phyloP scores from a whole-genome alignment of 2,888 invertebrate genomes.

The Pristionchus arcanus region DNA sequence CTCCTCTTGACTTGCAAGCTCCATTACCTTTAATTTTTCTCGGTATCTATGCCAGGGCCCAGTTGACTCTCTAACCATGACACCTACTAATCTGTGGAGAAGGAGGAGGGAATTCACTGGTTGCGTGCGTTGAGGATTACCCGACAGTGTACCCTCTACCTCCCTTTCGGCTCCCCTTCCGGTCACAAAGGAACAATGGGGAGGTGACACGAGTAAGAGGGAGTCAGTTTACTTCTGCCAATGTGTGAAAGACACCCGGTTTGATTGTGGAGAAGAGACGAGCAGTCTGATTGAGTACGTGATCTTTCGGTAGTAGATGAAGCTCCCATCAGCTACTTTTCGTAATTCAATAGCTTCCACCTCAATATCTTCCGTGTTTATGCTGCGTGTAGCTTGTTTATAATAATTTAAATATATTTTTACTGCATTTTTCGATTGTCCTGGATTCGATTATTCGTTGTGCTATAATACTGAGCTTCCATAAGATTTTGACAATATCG shows the following conservation, averaged over 20 bases:
- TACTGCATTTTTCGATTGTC: too few relatives aligned
- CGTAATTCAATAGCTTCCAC: too few relatives aligned
- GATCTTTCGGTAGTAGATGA: too few relatives aligned
- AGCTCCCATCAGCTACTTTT: too few relatives aligned
- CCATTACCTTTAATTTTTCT: neutral
- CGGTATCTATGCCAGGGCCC: neutral
- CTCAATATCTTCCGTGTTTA: too few relatives aligned
- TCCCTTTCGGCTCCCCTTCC: neutral
- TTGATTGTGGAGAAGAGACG: neutral
- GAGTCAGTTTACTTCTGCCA: slow-evolving; percentile 3
- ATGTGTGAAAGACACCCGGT: neutral
- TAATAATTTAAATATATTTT: too few relatives aligned
- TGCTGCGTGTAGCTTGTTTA: too few relatives aligned
- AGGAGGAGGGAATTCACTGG: neutral
- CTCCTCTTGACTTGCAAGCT: neutral
- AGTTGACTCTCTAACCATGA: neutral
- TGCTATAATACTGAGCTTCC: too few relatives aligned
- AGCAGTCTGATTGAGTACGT: neutral
- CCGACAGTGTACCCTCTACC: neutral
- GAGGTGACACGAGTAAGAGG: slow-evolving; percentile 8
- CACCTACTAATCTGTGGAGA: neutral
- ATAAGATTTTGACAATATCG: too few relatives aligned
- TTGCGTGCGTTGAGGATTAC: slow-evolving; percentile 44
- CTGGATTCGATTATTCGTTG: too few relatives aligned
- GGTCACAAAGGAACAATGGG: slow-evolving; percentile 39